Evolutionary conservation across 2,797 vertebrate genomes (phyloP).

Genomic region (Leptatherina wallacei): DNA sequence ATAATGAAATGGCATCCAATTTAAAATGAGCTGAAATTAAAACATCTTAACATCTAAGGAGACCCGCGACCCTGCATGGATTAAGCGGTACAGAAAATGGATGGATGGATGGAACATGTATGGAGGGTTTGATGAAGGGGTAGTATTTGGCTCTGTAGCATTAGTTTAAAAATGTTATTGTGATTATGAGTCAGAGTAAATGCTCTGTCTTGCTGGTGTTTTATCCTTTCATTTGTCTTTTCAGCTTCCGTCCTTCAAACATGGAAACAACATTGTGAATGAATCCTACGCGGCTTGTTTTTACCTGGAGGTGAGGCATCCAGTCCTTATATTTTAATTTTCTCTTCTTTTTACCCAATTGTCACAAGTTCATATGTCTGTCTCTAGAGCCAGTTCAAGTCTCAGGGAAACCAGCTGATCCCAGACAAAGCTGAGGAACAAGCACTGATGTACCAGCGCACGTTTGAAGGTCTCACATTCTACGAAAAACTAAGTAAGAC

Average conservation of each 20-base stretch:
- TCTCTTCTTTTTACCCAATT: neutral
- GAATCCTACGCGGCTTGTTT: constrained; percentile 78
- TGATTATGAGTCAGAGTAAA: too few species aligned
- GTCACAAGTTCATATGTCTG: neutral
- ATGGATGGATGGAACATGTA: too few species aligned
- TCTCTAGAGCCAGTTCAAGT: constrained; percentile 76
- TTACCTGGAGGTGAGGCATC: constrained; percentile 80
- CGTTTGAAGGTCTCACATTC: constrained; percentile 76
- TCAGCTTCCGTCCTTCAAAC: constrained; percentile 81
- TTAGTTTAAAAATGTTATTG: too few species aligned
- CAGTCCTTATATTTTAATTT: neutral
- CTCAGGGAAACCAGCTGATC: constrained; percentile 77
- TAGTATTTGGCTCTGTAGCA: too few species aligned
- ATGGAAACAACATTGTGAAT: constrained; percentile 73
- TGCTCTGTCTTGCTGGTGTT: too few species aligned
- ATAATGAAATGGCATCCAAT: too few species aligned
- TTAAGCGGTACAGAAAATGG: too few species aligned
- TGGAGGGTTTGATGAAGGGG: too few species aligned
- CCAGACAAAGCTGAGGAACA: constrained; percentile 68
- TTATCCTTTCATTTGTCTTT: neutral
- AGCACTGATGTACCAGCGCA: constrained; percentile 79
- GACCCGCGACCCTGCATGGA: too few species aligned
- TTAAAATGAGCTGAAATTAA: too few species aligned
- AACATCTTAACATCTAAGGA: too few species aligned
- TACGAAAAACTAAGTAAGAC: constrained; percentile 78